Base-by-base conservation (phyloP, 2,797 vertebrate genomes). In the Hippocampus kuda region DNA sequence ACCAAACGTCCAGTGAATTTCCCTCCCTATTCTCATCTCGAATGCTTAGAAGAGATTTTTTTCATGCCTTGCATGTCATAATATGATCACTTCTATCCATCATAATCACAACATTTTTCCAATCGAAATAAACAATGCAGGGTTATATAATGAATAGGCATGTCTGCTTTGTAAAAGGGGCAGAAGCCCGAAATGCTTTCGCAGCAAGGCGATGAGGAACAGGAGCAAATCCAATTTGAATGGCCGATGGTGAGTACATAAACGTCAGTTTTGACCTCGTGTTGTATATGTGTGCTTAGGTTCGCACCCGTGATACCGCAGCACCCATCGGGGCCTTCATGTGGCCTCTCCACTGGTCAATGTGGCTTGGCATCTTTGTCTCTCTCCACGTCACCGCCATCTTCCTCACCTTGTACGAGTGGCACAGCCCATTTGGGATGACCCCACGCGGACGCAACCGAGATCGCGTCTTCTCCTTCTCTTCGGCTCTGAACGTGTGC, bases 261-360 rank as follows among this genome's bases (percentile, higher is more conserved):
- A 26, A 15, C 13, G 24, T 11, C 1, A 13, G 5, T 57, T 57
- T 26, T 15, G n/a, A 24, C 10, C 11, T 57, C 15, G 15, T 65
- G 13, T 51, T 10, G 16, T 10, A 6, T 18, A 18, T 22, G 24
- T 51, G 44, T 34, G 11, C 12, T 2, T 73, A 89, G 94, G 89
- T 99, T 73, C 94, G 95, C 70, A 95, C 93, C 66, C 93, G 88
- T 66, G 97, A 98, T 86, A 98, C 95, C 5, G 94, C 95, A 1
- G 96, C 96, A 74, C 97, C 97, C 70, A 97, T 98, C 51, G 96
- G 97, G 66, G 97, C 97, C 80, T 99, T 99, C 88, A 98, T 98
- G 97, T 97, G 96, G 96, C 97, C 97, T 41, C 93, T 99, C 48
- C 97, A 99, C 83, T 99, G 97, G 97, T 95, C 94, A 72, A 97